Base-by-base conservation (phyloP, 1,140 invertebrate species). In the Heliconius nattereri region DNA sequence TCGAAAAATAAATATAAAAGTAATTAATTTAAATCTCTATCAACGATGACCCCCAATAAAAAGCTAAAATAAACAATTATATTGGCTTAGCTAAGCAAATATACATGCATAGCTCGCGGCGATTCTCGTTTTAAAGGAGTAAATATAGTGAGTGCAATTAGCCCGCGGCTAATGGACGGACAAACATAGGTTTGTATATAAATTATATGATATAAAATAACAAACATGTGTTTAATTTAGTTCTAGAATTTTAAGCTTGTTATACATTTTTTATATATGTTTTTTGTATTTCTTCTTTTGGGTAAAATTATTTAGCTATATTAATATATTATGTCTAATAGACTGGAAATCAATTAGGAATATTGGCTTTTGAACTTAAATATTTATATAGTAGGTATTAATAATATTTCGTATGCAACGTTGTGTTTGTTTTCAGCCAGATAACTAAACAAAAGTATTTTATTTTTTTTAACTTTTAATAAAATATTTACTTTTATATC, bases 141-240 rank as follows among this genome's bases (percentile, higher is more conserved):
- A 79, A 81, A 85, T 78, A 88, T 83, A 85, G 45, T 73, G 75
- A 85, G 45, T 73, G 75, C 89, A 92, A 92, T 90, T 91, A 92
- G 90, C 89, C 85, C 70, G 74, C 35, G 85, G 89, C 84, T 85
- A 81, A 82, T 75, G 86, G 86, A 85, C 85, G 85, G 81, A 57
- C 78, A 78, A 66, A 66, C 26, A 29, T 6, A 66, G 13, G 26
- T 66, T 57, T 57, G 7, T 57, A 6, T n/a, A n/a, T n/a, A n/a
- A n/a, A n/a, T 23, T 66, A 26, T 66, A 66, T 66, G 26, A 60
- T 23, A 66, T 26, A 6, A 66, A 66, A 85, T 85, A 83, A 74
- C 54, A 71, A 71, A 83, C 87, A 90, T 89, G 84, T 81, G 71
- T 84, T 82, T 84, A 78, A 82, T 82, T 84, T 79, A 60, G 19